Base-by-base conservation (phyloP, 2,888 invertebrate species). In the Cyaniris semiargus region DNA sequence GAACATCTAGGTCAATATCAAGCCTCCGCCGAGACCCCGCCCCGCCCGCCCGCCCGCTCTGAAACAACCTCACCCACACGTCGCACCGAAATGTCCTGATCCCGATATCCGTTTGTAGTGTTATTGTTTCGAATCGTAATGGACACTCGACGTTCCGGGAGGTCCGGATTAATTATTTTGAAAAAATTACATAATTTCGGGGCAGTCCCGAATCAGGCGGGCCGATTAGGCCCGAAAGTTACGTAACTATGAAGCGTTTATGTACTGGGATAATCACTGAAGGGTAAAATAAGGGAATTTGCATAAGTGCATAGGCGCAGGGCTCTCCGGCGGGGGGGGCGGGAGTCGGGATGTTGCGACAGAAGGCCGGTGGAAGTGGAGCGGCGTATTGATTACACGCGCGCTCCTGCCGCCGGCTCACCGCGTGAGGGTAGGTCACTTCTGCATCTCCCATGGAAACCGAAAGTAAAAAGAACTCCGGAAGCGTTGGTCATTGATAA, bases 1-100 rank as follows among this genome's bases (percentile, higher is more conserved):
- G 94, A 93, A 92, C 92, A 94, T 91, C 89, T 94, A 93, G 94
- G 94, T 94, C 94, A 94, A 94, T 93, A 94, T 93, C 94, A 94
- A 92, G 87, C 91, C 92, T 88, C 88, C 87, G 85, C 88, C 88
- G 60, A 21, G 60, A 81, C 86, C 86, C 76, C 86, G 83, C 79
- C 85, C 74, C 85, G 15, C 81, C 86, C 86, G 76, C 86, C 83
- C 79, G 85, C 86, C 82, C 85, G 81, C 85, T 89, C 82, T 78
- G 78, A 86, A 87, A 88, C 86, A 87, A 86, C 87, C 89, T 87
- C 88, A 83, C 83, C 85, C 87, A 86, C 85, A 86, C 86, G 85
- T 85, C 87, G 87, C 85, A 88, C 87, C 85, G 83, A 89, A 88
- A 88, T 86, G 83, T 85, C 86, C 84, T 78, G 77, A 75, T 84